phyloP scores from a whole-genome alignment of 1,140 invertebrate genomes.

The Pinna nobilis region DNA sequence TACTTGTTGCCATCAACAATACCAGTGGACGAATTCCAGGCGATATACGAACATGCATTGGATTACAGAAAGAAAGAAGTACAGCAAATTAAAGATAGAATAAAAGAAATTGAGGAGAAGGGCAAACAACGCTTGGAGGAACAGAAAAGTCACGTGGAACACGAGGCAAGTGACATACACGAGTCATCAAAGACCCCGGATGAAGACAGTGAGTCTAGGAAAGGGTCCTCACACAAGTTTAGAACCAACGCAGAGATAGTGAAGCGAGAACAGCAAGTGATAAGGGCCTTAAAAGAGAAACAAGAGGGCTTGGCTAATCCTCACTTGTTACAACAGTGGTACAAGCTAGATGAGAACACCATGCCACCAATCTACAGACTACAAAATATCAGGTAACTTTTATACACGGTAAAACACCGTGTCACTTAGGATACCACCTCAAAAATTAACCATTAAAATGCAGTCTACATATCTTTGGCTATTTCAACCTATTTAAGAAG shows the following conservation, averaged over 20 bases:
- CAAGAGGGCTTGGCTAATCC: constrained; percentile 56
- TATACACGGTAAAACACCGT: too few species aligned
- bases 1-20: constrained; percentile 95
- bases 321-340: constrained; percentile 80
- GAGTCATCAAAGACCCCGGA: not conserved
- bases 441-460: too few species aligned
- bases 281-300: constrained; percentile 51
- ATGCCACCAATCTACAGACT: constrained; percentile 87
- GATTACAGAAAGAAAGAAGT: constrained; percentile 41
- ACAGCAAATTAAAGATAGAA: constrained; percentile 39
- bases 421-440: too few species aligned
- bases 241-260: constrained; percentile 21
- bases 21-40: constrained; percentile 85
- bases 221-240: constrained; percentile 1
- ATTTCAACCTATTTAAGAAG: too few species aligned
- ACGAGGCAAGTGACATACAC: not conserved
- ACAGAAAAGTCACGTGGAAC: not conserved
- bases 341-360: constrained; percentile 79
- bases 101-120: constrained; percentile 48
- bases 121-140: not conserved
- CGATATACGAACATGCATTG: constrained; percentile 86
- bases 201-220: not conserved
- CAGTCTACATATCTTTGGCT: too few species aligned
- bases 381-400: constrained; percentile 76
- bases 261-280: constrained; percentile 38